These are phyloP conservation scores for Sesia bembeciformis DNA, from an alignment of 2,888 invertebrate species.

Conservation along the genomic window DNA sequence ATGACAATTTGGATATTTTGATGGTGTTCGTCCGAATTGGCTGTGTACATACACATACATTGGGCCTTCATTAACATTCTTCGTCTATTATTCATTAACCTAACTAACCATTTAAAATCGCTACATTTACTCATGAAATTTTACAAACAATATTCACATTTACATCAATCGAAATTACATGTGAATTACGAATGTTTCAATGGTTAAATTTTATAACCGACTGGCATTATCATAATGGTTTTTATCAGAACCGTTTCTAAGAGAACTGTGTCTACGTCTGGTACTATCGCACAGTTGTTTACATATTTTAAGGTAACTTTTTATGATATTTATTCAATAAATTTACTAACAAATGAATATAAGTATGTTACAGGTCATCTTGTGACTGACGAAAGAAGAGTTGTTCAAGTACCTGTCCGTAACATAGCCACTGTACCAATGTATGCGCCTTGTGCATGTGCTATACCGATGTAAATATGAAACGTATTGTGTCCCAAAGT, in stretches of 20 bases:
- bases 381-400: slow-evolving; percentile 39
- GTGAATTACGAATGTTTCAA: no score
- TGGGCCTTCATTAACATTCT: neutral
- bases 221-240: no score
- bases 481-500: neutral
- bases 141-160: no score
- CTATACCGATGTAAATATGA: slow-evolving; percentile 11
- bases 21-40: slow-evolving; percentile 24
- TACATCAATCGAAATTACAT: no score
- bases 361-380: slow-evolving; percentile 56
- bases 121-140: no score
- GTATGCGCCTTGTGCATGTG: slow-evolving; percentile 22
- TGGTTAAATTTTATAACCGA: no score
- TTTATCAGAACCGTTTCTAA: no score
- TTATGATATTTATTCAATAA: neutral
- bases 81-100: no score
- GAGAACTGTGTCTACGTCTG: no score
- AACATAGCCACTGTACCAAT: slow-evolving; percentile 24
- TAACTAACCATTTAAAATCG: no score
- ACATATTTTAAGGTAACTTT: neutral
- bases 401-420: slow-evolving; percentile 7
- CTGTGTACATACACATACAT: slow-evolving; percentile 12
- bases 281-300: no score
- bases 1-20: slow-evolving; percentile 17
- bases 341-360: slow-evolving; percentile 5